Evolutionary conservation across 2,888 invertebrate genomes (phyloP), one percentile per base, ranked within the genome.

Genomic region (Hipparchia semele): DNA sequence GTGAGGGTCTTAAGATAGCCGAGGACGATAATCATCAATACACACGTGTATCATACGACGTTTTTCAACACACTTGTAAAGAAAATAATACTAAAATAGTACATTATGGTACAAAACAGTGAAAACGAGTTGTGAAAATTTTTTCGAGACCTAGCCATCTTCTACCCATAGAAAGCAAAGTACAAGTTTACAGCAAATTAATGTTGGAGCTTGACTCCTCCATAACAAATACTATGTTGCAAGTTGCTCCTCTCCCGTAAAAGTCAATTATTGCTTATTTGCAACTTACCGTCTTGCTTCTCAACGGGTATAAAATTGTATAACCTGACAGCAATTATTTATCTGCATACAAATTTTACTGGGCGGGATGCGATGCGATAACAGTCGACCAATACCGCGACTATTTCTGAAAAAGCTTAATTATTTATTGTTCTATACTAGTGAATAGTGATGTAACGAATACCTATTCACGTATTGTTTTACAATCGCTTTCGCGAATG

Each of bases 331-430:
- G 79, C 80, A 77, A 83, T 83, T 82, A 83, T 78, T 83, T 82
- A 83, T 78, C 79, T 79, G 81, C 84, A 82, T 83, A 83, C 82
- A 83, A 84, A 86, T 86, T 23, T 23, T 23, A 23, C 23, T 81
- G 82, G 79, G 79, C 75, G 73, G 75, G 23, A 23, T 23, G 23
- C 23, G 74, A 49, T 39, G 49, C 73, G 77, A 76, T 76, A 74
- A 81, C 79, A 78, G 77, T 75, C 51, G 49, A 45, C 56, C 69
- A 62, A 70, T 68, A 12, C 39, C 62, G 23, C 13, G 49, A 61
- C 60, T 68, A 75, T 75, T 74, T 73, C 67, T 58, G 51, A 62
- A 68, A 70, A 64, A 56, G 68, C 62, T 72, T 75, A 75, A 75
- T 72, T 75, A 75, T 69, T 72, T 75, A 75, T 69, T 23, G 53